Base-by-base conservation (phyloP, 2,797 vertebrate species). In the Amblyraja radiata region DNA sequence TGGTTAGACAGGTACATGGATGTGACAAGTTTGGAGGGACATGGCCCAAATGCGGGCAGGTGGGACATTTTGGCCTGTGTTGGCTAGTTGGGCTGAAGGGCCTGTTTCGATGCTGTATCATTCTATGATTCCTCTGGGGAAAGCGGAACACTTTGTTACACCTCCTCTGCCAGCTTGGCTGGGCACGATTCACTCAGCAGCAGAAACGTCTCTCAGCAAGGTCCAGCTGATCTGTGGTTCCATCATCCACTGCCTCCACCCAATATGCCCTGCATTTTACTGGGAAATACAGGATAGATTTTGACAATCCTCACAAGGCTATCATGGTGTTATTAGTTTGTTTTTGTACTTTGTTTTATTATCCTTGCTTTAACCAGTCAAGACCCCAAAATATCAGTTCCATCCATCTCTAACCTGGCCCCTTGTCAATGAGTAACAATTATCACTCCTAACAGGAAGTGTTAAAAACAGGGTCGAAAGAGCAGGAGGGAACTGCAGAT, bases 121-220 rank as follows among this genome's bases (percentile, higher is more conserved):
- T 4, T 2, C 46, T 46, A 4, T 46, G 46, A 46, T 46, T 46
- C 46, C 46, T 46, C 71, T 73, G 71, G 71, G 18, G 71, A 16
- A 73, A 73, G 23, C 2, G 28, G 81, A 81, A 28, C 84, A 88
- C 28, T 88, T 65, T 88, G n/a, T 21, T 32, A 32, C 84, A 68
- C 84, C 84, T 63, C 63, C 10, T 65, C 84, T 88, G 84, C 84
- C 61, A 68, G 63, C 16, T 88, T 88, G 61, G n/a, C 84, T 68
- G 84, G 3, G n/a, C 63, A 32, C 28, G 21, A 18, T 16, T 32
- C 16, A 11, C 84, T 88, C 84, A 88, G 63, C 61, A 21, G 84
- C n/a, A 68, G 61, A 1, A 1, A 61, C 83, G n/a, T n/a, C 23
- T 86, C 58, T 36, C 65, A 36, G 14, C 61, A 65, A 7, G 61